Conservation (phyloP, 2,888 invertebrate species). For the Pecten maximus region DNA sequence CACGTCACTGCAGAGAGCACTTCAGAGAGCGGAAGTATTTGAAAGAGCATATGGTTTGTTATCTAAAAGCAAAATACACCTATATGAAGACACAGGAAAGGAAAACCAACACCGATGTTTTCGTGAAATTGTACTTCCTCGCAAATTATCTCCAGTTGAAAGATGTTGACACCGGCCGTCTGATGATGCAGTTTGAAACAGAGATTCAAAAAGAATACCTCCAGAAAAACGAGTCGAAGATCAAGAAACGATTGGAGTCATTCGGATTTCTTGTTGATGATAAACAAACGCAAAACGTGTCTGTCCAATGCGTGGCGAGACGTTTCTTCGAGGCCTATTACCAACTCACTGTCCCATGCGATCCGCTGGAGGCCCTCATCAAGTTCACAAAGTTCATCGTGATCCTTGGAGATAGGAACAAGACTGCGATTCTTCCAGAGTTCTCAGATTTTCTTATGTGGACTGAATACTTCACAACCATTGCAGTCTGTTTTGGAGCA, state of each 20-base stretch:
- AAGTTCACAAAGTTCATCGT: conserved; percentile 68
- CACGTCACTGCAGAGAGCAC: background rate
- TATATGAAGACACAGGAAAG: conserved; percentile 10
- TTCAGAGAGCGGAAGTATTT: conserved; percentile 22
- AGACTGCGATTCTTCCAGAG: conserved; percentile 59
- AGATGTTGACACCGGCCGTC: conserved; percentile 41
- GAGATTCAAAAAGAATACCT: conserved; percentile 32
- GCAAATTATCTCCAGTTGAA: conserved; percentile 35
- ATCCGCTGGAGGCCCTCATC: conserved; percentile 66
- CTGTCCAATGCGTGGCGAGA: conserved; percentile 58
- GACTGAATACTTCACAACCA: conserved; percentile 66
- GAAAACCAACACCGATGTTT: conserved; percentile 37
- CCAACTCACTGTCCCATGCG: conserved; percentile 49
- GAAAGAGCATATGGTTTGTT: conserved; percentile 7
- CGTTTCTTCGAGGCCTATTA: conserved; percentile 61
- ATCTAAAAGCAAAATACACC: background rate
- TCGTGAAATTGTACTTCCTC: conserved; percentile 38
- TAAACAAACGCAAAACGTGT: background rate
- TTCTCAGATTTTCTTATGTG: conserved; percentile 65
- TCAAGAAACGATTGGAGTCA: background rate
- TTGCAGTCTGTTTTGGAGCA: conserved; percentile 62
- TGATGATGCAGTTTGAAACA: conserved; percentile 40
- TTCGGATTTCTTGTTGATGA: conserved; percentile 43
- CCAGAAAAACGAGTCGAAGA: conserved; percentile 38
- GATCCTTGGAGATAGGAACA: conserved; percentile 51